Conservation (phyloP, 2,888 invertebrate species). For the Acheta domesticus region DNA sequence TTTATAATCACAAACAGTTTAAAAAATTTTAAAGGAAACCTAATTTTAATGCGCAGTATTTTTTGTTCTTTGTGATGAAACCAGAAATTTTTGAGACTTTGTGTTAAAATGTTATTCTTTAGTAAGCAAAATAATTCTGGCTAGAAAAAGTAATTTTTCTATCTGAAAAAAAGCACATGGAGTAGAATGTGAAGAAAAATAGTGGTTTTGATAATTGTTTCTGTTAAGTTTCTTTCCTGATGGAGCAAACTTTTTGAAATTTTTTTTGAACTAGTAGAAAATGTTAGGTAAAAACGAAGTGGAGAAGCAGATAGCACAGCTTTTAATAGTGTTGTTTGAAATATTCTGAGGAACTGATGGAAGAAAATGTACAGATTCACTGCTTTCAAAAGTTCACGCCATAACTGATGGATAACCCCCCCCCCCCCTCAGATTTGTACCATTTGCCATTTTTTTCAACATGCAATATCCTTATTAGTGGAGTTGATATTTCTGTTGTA, state of each 20-base stretch:
- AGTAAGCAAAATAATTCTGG: no score
- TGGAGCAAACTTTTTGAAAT: not conserved
- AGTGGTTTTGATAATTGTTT: not conserved
- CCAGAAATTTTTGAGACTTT: not conserved
- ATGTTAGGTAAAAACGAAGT: not conserved
- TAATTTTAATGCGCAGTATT: not conserved
- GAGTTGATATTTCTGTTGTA: no score
- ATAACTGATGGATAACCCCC: no score
- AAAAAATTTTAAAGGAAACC: not conserved
- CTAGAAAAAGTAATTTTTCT: no score
- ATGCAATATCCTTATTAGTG: no score
- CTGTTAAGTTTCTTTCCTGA: not conserved
- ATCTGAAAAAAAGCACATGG: no score
- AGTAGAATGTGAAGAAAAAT: not conserved
- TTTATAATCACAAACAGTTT: slow-evolving; percentile 12
- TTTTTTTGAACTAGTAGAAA: slow-evolving; percentile 3
- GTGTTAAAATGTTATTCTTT: not conserved
- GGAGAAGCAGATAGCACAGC: no score
- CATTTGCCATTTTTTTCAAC: no score
- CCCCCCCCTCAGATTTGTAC: no score
- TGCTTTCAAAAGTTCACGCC: no score
- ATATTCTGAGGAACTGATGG: not conserved
- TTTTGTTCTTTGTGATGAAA: not conserved
- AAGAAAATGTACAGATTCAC: no score
- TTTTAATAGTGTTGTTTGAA: not conserved